Base-by-base conservation (phyloP, 2,797 vertebrate species). In the Prionace glauca region DNA sequence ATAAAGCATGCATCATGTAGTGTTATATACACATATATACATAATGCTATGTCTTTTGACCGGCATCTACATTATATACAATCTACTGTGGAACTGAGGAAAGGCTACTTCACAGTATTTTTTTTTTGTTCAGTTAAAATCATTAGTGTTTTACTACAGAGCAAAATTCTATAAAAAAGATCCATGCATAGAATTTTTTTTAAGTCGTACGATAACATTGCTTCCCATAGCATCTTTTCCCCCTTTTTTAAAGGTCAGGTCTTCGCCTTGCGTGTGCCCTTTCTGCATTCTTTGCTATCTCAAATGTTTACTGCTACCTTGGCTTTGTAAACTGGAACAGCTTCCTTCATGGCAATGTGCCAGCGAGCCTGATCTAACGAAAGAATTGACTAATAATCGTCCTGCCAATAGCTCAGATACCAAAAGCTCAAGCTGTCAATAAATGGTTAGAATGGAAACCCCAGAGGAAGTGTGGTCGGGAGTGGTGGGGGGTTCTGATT, bases 81-180 rank as follows among this genome's bases (percentile, higher is more conserved):
- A 56, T 95, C 93, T 95, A 95, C 93, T 95, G 93, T 74, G 93
- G 93, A 29, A 60, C 71, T 95, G 93, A 95, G 71, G 71, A 95
- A 95, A 95, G 93, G 93, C 71, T 95, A 74, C 69, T 77, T 95
- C 93, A 95, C 93, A 95, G 93, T 95, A 95, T 95, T 26, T 95
- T 94, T 95, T 56, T 95, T 56, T 95, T 94, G 26, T 95, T 77
- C 69, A 56, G 29, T 95, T 95, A 95, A 95, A 95, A 95, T 77
- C 93, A 41, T 77, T 95, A 95, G 45, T 95, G 71, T 95, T 77
- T 95, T 77, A 95, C 93, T 95, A 95, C 93, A 95, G 93, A 95
- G 93, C 93, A 95, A 95, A 92, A 95, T 95, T 95, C 93, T 74
- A 95, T 74, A 77, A 95, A 95, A 90, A 95, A 95, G 71, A 77